phyloP scores from a whole-genome alignment of 2,797 vertebrate genomes.

The Epinephelus coioides region DNA sequence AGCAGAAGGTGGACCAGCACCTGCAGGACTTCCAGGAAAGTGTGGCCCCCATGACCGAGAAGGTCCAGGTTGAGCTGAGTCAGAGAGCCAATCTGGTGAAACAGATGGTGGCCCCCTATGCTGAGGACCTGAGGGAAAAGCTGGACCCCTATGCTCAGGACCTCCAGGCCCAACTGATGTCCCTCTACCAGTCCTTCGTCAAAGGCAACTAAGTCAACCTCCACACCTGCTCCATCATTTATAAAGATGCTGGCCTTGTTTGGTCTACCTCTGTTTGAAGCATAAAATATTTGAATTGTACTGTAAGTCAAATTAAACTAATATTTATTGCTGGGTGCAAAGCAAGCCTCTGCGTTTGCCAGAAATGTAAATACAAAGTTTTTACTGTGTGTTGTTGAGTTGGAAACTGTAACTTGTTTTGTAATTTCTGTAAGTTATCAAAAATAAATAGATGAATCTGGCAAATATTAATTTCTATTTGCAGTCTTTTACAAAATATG shows the following conservation, averaged over 20 bases:
- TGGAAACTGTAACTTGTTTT: conserved; percentile 42
- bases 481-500: background rate
- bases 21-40: conserved; percentile 82
- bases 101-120: conserved; percentile 84
- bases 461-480: background rate
- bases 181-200: conserved; percentile 79
- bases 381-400: conserved; percentile 58
- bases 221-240: conserved; percentile 8
- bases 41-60: conserved; percentile 77
- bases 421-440: conserved; percentile 66
- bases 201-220: conserved; percentile 67
- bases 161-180: conserved; percentile 78
- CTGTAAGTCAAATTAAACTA: conserved; percentile 58
- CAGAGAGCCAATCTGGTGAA: conserved; percentile 79
- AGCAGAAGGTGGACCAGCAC: conserved; percentile 82
- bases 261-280: conserved; percentile 57
- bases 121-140: conserved; percentile 84
- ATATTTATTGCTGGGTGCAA: conserved; percentile 76
- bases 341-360: conserved; percentile 52
- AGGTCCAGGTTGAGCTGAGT: conserved; percentile 78
- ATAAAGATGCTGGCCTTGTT: conserved; percentile 28
- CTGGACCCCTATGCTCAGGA: conserved; percentile 84
- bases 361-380: conserved; percentile 73
- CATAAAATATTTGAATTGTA: conserved; percentile 43
- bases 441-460: conserved; percentile 61